These are phyloP conservation scores for Silvanus unidentatus DNA, from an alignment of 2,888 invertebrate species.

Conservation along the genomic window DNA sequence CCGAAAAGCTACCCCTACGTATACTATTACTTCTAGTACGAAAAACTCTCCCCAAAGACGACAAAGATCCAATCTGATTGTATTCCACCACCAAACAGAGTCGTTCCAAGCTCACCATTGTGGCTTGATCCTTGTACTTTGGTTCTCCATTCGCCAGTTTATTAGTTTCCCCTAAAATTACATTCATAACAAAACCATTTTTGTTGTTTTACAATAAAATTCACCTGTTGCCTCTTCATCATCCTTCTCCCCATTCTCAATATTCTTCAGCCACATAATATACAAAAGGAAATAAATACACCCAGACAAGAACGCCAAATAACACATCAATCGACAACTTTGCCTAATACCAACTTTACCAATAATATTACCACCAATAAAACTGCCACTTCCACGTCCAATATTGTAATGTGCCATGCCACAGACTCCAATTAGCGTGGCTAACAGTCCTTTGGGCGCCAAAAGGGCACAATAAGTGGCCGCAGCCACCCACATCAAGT, in stretches of 20 bases:
- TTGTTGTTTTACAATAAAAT: too few species aligned
- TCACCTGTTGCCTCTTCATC: conserved; percentile 21
- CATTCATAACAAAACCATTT: conserved; percentile 18
- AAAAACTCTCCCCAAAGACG: conserved; percentile 56
- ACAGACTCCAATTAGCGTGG: conserved; percentile 79
- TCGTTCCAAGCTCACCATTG: conserved; percentile 66
- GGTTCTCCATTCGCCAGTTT: conserved; percentile 57
- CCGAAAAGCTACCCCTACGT: conserved; percentile 53
- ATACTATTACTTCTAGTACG: conserved; percentile 46
- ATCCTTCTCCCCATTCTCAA: conserved; percentile 35
- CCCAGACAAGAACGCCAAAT: conserved; percentile 66
- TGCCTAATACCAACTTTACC: conserved; percentile 69
- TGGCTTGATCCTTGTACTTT: conserved; percentile 61
- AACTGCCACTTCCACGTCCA: conserved; percentile 76
- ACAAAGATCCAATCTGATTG: conserved; percentile 69
- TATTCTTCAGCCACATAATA: conserved; percentile 65
- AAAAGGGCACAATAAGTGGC: conserved; percentile 81
- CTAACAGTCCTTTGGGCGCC: conserved; percentile 75
- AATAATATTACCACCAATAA: conserved; percentile 72
- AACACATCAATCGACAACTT: conserved; percentile 74
- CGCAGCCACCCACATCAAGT: conserved; percentile 87
- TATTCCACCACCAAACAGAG: conserved; percentile 69
- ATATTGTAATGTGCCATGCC: conserved; percentile 88
- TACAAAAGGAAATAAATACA: conserved; percentile 65
- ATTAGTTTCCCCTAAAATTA: conserved; percentile 59